Evolutionary conservation across 2,888 invertebrate species (phyloP), one percentile per base, ranked within the genome.

Genomic region (Kryphioiulus occultus): DNA sequence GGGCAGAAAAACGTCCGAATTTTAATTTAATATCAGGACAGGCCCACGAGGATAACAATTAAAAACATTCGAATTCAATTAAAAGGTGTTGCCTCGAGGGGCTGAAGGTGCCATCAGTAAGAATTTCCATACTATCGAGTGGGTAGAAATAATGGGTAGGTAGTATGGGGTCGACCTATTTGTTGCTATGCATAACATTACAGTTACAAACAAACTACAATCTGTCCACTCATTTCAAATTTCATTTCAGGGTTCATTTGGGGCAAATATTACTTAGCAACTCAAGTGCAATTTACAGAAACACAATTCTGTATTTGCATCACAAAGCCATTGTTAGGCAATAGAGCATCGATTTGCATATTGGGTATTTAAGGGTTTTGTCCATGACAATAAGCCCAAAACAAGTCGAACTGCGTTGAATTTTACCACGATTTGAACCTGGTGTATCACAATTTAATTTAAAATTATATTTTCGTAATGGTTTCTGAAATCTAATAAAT

Each of bases 1-100:
- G 4, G n/a, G 53, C 4, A n/a, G 53, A 53, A 53, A n/a, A 53
- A 53, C n/a, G 1, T 9, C 9, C 44, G 44, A 44, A 44, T 44
- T 44, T 44, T 44, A 44, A 44, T 53, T 53, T n/a, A 53, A 53
- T 53, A n/a, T 53, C 53, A n/a, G 0, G n/a, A 4, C n/a, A 53
- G 53, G 53, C 53, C 53, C 53, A 53, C 53, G n/a, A 53, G n/a
- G n/a, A 53, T 53, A 53, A 53, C 53, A 53, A 53, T 53, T 53
- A 53, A 53, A 53, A 53, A 53, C n/a, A 53, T 53, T 5, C n/a
- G 53, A 19, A 53, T n/a, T 53, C n/a, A 19, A 53, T n/a, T 53
- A n/a, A 19, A 53, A 53, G 53, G 53, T 53, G 53, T n/a, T 5
- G 53, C n/a, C 53, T 53, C 0, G 53, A 53, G 53, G 53, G 53